Percentiles rank a stretch among this genome's conserved stretches.
phyloP scores from a whole-genome alignment of 1,140 invertebrate species.

The Notospermus geniculatus region DNA sequence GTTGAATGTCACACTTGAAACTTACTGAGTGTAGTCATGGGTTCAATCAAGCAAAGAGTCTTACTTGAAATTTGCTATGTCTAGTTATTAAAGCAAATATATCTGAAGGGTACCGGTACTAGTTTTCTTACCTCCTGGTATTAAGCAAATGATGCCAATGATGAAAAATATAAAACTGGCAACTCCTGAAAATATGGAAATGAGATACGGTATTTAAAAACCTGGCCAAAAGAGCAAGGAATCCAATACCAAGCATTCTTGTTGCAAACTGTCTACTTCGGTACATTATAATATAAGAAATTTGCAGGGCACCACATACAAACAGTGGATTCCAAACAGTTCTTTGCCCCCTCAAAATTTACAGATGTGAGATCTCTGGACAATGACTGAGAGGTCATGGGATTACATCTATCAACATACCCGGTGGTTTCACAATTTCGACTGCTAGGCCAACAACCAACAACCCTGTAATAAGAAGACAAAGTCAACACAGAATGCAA shows the following conservation, averaged over 20 bases:
- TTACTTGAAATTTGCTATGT: no score
- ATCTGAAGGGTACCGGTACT: no score
- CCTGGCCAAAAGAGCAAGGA: neutral
- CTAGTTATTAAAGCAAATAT: no score
- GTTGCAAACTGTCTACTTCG: no score
- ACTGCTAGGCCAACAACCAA: slow-evolving; percentile 72
- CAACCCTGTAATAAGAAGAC: slow-evolving; percentile 52
- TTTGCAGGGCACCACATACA: no score
- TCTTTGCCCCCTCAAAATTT: no score
- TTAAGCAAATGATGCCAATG: slow-evolving; percentile 77
- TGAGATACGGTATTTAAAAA: slow-evolving; percentile 46
- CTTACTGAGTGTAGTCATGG: no score
- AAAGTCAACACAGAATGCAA: slow-evolving; percentile 16
- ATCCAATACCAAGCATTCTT: neutral
- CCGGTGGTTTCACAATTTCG: slow-evolving; percentile 64
- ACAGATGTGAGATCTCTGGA: neutral
- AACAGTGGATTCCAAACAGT: no score
- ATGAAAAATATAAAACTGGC: slow-evolving; percentile 77
- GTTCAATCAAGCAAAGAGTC: no score
- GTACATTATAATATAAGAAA: no score
- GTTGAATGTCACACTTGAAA: no score
- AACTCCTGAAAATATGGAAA: slow-evolving; percentile 25
- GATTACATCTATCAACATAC: slow-evolving; percentile 37
- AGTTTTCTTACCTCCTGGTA: slow-evolving; percentile 40
- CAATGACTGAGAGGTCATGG: neutral